These are phyloP conservation scores for Drosophila parthenogenetica DNA, from an alignment of 2,888 invertebrate genomes.

Conservation along the genomic window DNA sequence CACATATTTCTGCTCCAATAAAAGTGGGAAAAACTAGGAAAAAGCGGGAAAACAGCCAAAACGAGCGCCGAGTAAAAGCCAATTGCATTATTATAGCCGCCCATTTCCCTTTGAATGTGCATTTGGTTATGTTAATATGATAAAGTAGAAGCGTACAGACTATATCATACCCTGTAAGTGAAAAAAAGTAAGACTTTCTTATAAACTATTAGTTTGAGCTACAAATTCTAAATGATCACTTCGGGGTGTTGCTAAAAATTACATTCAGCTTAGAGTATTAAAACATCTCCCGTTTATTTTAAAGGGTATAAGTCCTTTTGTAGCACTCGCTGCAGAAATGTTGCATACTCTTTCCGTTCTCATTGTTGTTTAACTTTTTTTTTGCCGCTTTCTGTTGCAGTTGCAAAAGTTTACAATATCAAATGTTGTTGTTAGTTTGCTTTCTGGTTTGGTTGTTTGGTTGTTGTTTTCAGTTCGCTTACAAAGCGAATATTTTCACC, in stretches of 20 bases:
- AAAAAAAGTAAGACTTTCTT: not conserved
- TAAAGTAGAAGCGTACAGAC: not conserved
- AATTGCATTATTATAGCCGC: slow-evolving; percentile 62
- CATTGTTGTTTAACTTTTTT: slow-evolving; percentile 20
- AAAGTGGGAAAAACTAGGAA: not conserved
- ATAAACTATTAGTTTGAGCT: too few relatives aligned
- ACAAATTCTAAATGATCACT: too few relatives aligned
- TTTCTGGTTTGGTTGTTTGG: slow-evolving; percentile 39
- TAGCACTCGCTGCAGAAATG: slow-evolving; percentile 14
- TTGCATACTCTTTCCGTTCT: slow-evolving; percentile 10
- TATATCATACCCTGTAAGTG: not conserved
- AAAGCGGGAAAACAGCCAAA: slow-evolving; percentile 21
- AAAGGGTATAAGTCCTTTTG: slow-evolving; percentile 18
- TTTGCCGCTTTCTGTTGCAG: slow-evolving; percentile 13
- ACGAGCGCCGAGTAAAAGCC: slow-evolving; percentile 48
- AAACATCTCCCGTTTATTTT: too few relatives aligned
- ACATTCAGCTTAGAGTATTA: not conserved
- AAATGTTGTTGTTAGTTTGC: slow-evolving; percentile 39
- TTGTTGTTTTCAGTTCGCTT: slow-evolving; percentile 49
- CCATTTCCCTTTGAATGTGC: slow-evolving; percentile 31
- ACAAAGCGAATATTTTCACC: slow-evolving; percentile 64
- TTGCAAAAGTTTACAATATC: slow-evolving; percentile 20
- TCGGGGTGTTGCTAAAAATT: too few relatives aligned
- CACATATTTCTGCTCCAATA: slow-evolving; percentile 10
- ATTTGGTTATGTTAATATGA: slow-evolving; percentile 12